phyloP scores from a whole-genome alignment of 1,140 invertebrate genomes.

The Solenopsis invicta region DNA sequence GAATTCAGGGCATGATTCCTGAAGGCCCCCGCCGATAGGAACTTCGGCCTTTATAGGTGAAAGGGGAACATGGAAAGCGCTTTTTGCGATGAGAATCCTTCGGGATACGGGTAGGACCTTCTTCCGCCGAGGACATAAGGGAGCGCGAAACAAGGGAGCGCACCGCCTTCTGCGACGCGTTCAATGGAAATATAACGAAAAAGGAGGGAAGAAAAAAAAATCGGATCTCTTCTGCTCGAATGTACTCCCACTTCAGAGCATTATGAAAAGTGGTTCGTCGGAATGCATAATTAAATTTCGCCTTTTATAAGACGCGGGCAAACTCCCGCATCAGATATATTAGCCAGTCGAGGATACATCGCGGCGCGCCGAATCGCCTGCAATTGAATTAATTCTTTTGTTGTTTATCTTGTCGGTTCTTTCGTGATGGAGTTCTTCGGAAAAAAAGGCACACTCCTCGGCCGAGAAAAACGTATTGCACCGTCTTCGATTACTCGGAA shows the following conservation, averaged over 20 bases:
- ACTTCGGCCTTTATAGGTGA: conserved; percentile 1
- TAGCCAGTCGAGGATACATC: conserved; percentile 19
- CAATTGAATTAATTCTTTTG: conserved; percentile 50
- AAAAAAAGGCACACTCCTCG: background rate
- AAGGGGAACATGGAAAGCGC: background rate
- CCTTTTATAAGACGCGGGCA: conserved; percentile 10
- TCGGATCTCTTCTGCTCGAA: conserved; percentile 30
- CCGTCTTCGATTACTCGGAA: conserved; percentile 68
- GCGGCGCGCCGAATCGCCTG: conserved; percentile 10
- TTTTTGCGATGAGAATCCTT: conserved; percentile 37
- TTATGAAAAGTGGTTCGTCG: conserved; percentile 23
- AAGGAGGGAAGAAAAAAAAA: conserved; percentile 42
- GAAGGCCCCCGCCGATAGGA: conserved; percentile 24
- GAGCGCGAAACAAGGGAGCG: conserved; percentile 35
- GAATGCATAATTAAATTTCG: conserved; percentile 62
- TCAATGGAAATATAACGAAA: conserved; percentile 53
- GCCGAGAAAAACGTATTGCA: conserved; percentile 51
- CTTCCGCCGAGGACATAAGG: background rate
- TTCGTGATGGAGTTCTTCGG: background rate
- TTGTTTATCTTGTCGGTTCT: conserved; percentile 16
- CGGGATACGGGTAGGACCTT: background rate
- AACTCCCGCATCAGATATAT: conserved; percentile 16
- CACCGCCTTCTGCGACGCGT: background rate
- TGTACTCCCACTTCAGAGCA: conserved; percentile 35
- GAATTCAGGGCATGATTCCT: conserved; percentile 54